Conservation (phyloP, 2,888 invertebrate genomes). For the Drosophila lutescens region DNA sequence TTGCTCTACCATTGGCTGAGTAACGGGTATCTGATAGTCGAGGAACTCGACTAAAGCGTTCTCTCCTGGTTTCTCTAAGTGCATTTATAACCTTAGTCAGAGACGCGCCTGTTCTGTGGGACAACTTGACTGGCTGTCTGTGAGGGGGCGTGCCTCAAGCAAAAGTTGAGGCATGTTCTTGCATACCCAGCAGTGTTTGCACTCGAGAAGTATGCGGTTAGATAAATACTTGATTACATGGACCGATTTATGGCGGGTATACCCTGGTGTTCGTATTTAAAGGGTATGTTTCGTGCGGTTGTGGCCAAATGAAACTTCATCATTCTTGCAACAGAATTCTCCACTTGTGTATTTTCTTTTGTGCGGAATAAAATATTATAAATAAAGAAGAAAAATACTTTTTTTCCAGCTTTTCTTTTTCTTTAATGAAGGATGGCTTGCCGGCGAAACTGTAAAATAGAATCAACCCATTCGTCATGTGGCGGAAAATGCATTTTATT, state of each 20-base stretch:
- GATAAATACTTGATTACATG: neutral
- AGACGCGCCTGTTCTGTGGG: constrained; percentile 65
- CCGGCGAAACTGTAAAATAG: constrained; percentile 70
- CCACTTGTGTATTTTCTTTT: constrained; percentile 41
- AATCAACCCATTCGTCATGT: constrained; percentile 80
- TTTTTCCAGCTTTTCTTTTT: constrained; percentile 25
- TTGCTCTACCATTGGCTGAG: too few species aligned
- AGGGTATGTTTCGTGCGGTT: constrained; percentile 41
- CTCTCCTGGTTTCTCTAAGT: neutral
- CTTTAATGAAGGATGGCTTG: constrained; percentile 21
- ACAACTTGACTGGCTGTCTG: constrained; percentile 67
- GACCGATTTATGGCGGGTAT: constrained; percentile 7
- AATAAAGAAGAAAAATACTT: constrained; percentile 35
- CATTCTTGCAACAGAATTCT: constrained; percentile 27
- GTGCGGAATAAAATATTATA: constrained; percentile 22
- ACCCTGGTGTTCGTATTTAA: neutral
- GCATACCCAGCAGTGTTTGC: constrained; percentile 12
- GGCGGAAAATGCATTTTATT: constrained; percentile 78
- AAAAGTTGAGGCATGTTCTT: constrained; percentile 35
- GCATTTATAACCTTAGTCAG: constrained; percentile 8
- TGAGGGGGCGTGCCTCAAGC: constrained; percentile 60
- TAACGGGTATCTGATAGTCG: too few species aligned
- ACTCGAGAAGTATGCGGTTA: neutral
- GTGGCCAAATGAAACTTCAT: constrained; percentile 29
- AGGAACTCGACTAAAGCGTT: too few species aligned